A percentile compares a stretch with the other conserved stretches of the same genome.
phyloP scores from a whole-genome alignment of 1,140 invertebrate genomes.

The Ericerus pela region DNA sequence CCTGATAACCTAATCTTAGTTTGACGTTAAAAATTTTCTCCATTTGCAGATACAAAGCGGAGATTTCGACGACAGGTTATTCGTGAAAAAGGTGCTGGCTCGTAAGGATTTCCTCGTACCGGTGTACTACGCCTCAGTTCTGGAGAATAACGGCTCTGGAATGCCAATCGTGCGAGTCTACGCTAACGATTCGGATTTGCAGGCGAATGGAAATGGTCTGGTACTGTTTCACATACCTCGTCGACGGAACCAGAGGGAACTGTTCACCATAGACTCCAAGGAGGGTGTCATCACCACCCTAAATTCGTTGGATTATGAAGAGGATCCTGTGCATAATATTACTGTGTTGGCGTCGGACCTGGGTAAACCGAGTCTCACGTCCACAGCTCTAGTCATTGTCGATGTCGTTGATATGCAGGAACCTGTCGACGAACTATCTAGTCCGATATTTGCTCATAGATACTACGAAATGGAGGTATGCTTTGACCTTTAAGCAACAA shows the following conservation, averaged over 20 bases:
- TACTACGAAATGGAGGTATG: conserved; percentile 54
- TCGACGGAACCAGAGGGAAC: conserved; percentile 40
- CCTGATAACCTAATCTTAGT: no score
- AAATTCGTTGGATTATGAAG: conserved; percentile 55
- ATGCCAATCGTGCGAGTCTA: conserved; percentile 51
- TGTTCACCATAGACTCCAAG: conserved; percentile 63
- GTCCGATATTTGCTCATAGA: conserved; percentile 47
- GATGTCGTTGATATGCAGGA: conserved; percentile 49
- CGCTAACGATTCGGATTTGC: conserved; percentile 68
- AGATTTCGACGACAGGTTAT: background rate
- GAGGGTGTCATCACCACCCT: conserved; percentile 63
- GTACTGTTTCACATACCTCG: conserved; percentile 52
- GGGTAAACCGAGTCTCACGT: conserved; percentile 61
- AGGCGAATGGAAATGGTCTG: conserved; percentile 67
- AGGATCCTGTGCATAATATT: conserved; percentile 47
- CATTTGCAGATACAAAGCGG: background rate
- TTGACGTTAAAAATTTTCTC: no score
- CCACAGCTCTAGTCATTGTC: conserved; percentile 53
- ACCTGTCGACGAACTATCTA: conserved; percentile 20
- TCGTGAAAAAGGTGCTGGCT: background rate
- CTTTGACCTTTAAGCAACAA: no score
- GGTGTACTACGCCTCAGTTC: conserved; percentile 50
- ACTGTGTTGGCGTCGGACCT: conserved; percentile 68
- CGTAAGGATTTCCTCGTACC: conserved; percentile 32
- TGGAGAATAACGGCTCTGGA: conserved; percentile 51